A percentile compares a stretch with the other conserved stretches of the same genome.
Conservation (phyloP, 2,888 invertebrate genomes). For the Meliscaeva auricollis region DNA sequence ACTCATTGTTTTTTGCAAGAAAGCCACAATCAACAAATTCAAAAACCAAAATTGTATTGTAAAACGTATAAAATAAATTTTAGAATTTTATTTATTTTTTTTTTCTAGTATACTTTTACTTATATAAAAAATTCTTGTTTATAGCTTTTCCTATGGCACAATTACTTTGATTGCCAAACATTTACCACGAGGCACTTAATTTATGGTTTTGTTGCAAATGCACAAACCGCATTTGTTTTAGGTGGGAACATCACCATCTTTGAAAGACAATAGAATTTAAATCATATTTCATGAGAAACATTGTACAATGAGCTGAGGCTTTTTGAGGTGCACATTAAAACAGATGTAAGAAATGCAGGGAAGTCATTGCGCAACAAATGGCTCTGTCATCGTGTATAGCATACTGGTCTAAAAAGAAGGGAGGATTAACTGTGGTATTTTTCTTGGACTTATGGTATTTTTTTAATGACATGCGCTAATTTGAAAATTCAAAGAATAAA, state of each 20-base stretch:
- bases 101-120: neutral
- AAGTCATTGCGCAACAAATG: constrained; percentile 8
- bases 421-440: neutral
- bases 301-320: neutral
- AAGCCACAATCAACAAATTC: neutral
- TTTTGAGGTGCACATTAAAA: constrained; percentile 26
- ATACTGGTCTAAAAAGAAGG: neutral
- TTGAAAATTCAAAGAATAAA: no score
- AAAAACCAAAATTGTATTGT: no score
- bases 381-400: neutral
- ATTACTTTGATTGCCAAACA: constrained; percentile 48
- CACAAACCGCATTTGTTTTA: constrained; percentile 23
- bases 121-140: neutral
- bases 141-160: constrained; percentile 13
- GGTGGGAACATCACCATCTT: constrained; percentile 51
- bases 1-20: neutral
- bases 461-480: no score
- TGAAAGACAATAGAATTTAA: constrained; percentile 51
- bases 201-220: constrained; percentile 32
- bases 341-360: constrained; percentile 2
- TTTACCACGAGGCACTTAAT: neutral
- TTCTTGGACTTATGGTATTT: neutral
- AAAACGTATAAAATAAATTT: neutral
- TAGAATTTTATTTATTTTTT: neutral
- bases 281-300: constrained; percentile 41